A percentile compares a stretch with the other conserved stretches of the same genome.
Evolutionary conservation across 2,797 vertebrate species (phyloP).

Genomic region (Euthynnus affinis): DNA sequence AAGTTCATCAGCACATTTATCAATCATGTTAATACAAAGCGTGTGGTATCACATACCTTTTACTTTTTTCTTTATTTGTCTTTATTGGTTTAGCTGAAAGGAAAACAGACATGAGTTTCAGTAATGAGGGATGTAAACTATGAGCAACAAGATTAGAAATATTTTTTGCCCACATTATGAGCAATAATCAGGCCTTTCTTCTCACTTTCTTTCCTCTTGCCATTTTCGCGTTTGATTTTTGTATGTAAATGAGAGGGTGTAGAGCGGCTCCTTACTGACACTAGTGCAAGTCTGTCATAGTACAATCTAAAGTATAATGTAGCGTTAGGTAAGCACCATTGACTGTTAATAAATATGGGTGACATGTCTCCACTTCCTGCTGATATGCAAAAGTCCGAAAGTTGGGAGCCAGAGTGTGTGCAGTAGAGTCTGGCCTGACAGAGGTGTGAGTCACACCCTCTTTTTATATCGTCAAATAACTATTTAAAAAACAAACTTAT

Average conservation of each 20-base stretch:
- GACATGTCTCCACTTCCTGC: too few relatives aligned
- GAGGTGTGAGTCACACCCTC: too few relatives aligned
- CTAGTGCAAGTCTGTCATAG: not conserved
- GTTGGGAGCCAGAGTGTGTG: too few relatives aligned
- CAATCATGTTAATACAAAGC: not conserved
- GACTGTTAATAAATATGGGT: too few relatives aligned
- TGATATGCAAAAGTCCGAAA: too few relatives aligned
- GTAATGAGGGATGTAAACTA: not conserved
- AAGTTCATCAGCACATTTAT: not conserved
- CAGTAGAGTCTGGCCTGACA: too few relatives aligned
- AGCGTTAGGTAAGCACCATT: too few relatives aligned
- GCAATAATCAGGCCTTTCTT: not conserved
- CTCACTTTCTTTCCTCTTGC: not conserved
- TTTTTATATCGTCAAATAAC: too few relatives aligned
- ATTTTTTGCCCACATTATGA: too few relatives aligned
- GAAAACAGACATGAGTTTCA: slow-evolving; percentile 2
- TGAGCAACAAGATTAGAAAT: not conserved
- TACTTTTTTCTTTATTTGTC: slow-evolving; percentile 54
- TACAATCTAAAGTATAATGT: not conserved
- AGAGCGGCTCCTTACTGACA: not conserved
- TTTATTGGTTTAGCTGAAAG: slow-evolving; percentile 47
- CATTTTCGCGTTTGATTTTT: not conserved
- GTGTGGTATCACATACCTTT: slow-evolving; percentile 70
- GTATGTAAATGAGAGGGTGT: not conserved
- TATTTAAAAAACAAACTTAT: too few relatives aligned